A percentile compares a stretch with the other conserved stretches of the same genome.
Evolutionary conservation across 2,888 invertebrate genomes (phyloP).

Genomic region (Hydriomena furcata): DNA sequence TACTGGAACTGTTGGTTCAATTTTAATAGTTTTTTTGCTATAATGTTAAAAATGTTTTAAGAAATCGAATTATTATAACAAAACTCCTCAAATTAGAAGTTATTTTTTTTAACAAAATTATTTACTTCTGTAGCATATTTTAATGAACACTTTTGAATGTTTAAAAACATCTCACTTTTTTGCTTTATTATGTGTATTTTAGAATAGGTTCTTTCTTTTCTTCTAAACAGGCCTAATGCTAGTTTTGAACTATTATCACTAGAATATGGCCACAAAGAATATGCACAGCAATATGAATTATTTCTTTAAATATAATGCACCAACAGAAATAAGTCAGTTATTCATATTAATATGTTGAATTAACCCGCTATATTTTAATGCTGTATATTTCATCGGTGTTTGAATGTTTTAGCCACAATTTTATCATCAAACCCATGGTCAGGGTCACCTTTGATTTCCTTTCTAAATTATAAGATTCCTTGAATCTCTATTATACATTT

Average conservation of each 20-base stretch:
- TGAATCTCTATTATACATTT: constrained; percentile 45
- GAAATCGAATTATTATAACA: too few species aligned
- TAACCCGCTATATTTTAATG: too few species aligned
- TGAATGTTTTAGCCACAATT: constrained; percentile 8
- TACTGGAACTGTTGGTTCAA: too few species aligned
- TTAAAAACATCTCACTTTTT: constrained; percentile 1
- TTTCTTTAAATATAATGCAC: too few species aligned
- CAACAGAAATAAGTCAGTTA: constrained; percentile 1
- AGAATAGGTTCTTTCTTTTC: constrained; percentile 16
- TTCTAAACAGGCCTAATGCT: constrained; percentile 15
- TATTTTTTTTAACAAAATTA: too few species aligned
- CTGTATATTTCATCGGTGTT: constrained; percentile 12
- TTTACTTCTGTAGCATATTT: constrained; percentile 3
- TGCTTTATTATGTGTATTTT: constrained; percentile 18
- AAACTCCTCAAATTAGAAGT: too few species aligned
- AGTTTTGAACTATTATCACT: background rate
- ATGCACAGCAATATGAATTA: background rate
- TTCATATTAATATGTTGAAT: too few species aligned
- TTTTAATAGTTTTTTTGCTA: too few species aligned
- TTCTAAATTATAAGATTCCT: constrained; percentile 39
- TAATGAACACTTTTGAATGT: constrained; percentile 7
- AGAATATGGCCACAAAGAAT: constrained; percentile 5
- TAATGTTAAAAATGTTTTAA: too few species aligned
- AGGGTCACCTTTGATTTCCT: constrained; percentile 3
- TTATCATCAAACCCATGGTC: constrained; percentile 10